Conservation (phyloP, 2,797 vertebrate species). For the Peromyscus eremicus region DNA sequence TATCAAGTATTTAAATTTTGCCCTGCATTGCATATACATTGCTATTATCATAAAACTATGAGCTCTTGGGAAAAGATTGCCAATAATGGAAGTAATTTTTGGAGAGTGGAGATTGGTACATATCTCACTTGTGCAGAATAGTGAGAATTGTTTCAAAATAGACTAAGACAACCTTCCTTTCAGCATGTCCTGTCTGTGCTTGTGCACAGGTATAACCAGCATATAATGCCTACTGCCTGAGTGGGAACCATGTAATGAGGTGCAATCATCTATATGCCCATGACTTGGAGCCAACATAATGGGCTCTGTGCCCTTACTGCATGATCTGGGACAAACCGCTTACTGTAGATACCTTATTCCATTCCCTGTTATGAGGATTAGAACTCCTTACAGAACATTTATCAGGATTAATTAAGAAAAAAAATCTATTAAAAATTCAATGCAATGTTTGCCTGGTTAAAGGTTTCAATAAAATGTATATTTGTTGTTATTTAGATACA, state of each 20-base stretch:
- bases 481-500: conserved; percentile 15
- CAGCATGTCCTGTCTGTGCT: not conserved
- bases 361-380: not conserved
- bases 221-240: not conserved
- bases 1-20: not conserved
- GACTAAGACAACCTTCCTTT: not conserved
- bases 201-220: not conserved
- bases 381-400: conserved; percentile 1
- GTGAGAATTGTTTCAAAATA: not conserved
- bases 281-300: not conserved
- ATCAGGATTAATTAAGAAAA: conserved; percentile 37
- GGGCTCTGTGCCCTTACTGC: not conserved
- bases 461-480: conserved; percentile 18
- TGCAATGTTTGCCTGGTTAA: not conserved
- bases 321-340: not conserved
- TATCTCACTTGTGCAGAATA: not conserved
- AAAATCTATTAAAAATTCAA: not conserved
- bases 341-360: not conserved
- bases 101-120: not conserved
- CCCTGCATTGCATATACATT: not conserved
- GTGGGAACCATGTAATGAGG: not conserved
- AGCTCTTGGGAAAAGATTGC: conserved; percentile 46
- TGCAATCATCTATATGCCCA: fast-evolving
- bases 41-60: conserved; percentile 1
- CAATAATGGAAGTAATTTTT: not conserved